Conservation (phyloP, 2,888 invertebrate species). For the Callyntrura guangdongensis region DNA sequence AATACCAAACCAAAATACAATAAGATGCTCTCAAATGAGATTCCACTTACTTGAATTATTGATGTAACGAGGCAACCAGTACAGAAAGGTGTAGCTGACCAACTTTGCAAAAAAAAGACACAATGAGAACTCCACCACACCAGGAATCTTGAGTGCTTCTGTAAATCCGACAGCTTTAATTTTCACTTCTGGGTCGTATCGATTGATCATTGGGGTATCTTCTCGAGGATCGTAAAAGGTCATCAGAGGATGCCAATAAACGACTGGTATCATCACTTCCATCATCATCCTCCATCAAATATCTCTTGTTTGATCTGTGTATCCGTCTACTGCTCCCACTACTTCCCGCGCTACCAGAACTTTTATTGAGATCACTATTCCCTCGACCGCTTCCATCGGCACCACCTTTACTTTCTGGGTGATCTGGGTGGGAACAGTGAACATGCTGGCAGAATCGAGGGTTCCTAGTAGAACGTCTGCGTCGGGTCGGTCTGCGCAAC, state of each 20-base stretch:
- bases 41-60: conserved; percentile 93
- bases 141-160: conserved; percentile 94
- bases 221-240: conserved; percentile 83
- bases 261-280: conserved; percentile 74
- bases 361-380: conserved; percentile 70
- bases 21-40: no score
- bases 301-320: conserved; percentile 18
- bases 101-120: conserved; percentile 98
- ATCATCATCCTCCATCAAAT: conserved; percentile 71
- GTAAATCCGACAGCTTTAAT: conserved; percentile 91
- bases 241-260: conserved; percentile 65
- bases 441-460: conserved; percentile 94
- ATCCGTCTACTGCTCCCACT: conserved; percentile 16
- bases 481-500: conserved; percentile 88
- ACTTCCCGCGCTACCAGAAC: conserved; percentile 58
- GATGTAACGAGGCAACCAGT: conserved; percentile 98
- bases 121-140: conserved; percentile 96
- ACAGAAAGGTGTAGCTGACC: conserved; percentile 98
- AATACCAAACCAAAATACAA: no score
- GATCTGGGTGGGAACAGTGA: conserved; percentile 88
- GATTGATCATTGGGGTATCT: conserved; percentile 85
- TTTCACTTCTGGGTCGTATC: conserved; percentile 83
- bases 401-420: no score
- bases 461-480: conserved; percentile 93
- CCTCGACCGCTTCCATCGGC: background rate